A percentile compares a stretch with the other conserved stretches of the same genome.
These are phyloP conservation scores for Scyliorhinus canicula DNA, from an alignment of 2,797 vertebrate genomes.

Conservation along the genomic window DNA sequence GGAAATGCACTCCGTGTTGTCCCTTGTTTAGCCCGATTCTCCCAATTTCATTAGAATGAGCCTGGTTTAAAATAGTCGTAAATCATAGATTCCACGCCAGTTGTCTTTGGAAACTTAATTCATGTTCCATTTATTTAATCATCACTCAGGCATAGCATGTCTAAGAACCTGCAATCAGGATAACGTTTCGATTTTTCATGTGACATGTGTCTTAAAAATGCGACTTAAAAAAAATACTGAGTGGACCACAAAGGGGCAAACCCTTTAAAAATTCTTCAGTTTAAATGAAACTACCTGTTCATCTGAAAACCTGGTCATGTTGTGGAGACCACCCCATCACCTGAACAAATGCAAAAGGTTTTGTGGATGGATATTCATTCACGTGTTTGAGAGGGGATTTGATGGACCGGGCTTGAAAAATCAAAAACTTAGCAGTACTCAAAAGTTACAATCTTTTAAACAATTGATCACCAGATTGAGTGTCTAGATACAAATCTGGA, in stretches of 20 bases:
- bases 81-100: neutral
- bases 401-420: neutral
- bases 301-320: no score
- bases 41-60: neutral
- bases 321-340: no score
- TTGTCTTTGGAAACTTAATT: no score
- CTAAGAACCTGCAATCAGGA: neutral
- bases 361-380: neutral
- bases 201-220: neutral
- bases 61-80: neutral
- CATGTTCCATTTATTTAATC: no score
- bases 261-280: neutral
- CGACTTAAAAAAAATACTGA: neutral
- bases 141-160: neutral
- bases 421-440: neutral
- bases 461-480: neutral
- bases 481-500: neutral
- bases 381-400: neutral
- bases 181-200: neutral
- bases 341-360: neutral
- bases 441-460: neutral
- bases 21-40: neutral
- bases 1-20: neutral
- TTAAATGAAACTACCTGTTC: neutral
- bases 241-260: neutral